Conservation (phyloP, 2,888 invertebrate genomes). For the Sphinx pinastri region DNA sequence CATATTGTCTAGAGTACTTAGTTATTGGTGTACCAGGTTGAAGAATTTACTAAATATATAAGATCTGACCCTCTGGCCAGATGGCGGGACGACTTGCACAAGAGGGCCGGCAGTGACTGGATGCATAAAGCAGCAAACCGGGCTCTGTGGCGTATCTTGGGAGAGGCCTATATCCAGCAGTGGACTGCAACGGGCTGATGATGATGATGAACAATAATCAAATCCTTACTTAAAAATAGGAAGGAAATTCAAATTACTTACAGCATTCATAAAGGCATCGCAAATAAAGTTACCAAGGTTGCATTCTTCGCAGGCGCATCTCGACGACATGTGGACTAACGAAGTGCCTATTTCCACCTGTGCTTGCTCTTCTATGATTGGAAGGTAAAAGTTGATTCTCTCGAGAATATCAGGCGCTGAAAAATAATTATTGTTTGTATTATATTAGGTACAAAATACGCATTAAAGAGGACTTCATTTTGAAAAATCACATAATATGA, state of each 20-base stretch:
- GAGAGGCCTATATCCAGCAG: no score
- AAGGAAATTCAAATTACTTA: constrained; percentile 55
- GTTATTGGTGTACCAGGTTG: no score
- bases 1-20: no score
- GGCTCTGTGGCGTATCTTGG: no score
- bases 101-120: no score
- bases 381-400: constrained; percentile 85
- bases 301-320: constrained; percentile 86
- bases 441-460: no score
- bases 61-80: not conserved
- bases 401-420: constrained; percentile 78
- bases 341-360: constrained; percentile 83
- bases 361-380: constrained; percentile 81
- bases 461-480: no score
- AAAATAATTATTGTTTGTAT: constrained; percentile 21
- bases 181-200: no score
- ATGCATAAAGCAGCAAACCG: no score
- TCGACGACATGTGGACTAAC: constrained; percentile 81
- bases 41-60: not conserved
- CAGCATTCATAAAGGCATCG: constrained; percentile 87
- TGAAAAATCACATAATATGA: no score
- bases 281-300: constrained; percentile 89
- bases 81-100: no score
- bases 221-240: not conserved
- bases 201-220: no score